Evolutionary conservation across 53 echinoderm and acorn worm species (phyloP).

Genomic region (Henricia sp.): DNA sequence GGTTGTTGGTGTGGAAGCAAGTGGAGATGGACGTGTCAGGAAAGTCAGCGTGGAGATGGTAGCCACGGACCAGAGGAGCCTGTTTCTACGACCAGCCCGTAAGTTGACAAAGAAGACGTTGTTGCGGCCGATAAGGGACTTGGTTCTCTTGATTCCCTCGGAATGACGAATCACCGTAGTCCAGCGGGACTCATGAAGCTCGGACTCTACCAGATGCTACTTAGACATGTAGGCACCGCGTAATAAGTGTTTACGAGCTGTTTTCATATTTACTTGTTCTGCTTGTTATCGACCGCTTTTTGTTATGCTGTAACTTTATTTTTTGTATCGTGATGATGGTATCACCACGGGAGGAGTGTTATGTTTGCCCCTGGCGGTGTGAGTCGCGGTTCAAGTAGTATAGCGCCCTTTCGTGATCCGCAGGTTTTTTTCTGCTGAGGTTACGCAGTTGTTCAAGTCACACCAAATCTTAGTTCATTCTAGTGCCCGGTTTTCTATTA

Average conservation of each 20-base stretch:
- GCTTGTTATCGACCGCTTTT: background rate
- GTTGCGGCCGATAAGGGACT: constrained; percentile 64
- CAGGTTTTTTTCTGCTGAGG: background rate
- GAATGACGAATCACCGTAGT: constrained; percentile 4
- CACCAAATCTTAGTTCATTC: background rate
- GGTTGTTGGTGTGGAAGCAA: constrained; percentile 31
- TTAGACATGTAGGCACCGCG: background rate
- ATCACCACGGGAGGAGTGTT: constrained; percentile 46
- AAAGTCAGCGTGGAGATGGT: constrained; percentile 58
- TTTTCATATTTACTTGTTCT: too few relatives aligned
- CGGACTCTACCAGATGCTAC: too few relatives aligned
- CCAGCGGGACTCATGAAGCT: background rate
- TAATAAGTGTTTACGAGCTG: constrained; percentile 7
- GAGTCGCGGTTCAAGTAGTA: background rate
- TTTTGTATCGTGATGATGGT: constrained; percentile 24
- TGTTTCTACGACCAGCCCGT: constrained; percentile 30
- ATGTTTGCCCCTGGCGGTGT: background rate
- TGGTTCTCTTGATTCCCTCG: constrained; percentile 60
- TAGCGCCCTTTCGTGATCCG: background rate
- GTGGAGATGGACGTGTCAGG: constrained; percentile 53
- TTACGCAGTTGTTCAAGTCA: too few relatives aligned
- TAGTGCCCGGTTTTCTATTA: background rate
- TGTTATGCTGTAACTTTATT: constrained; percentile 23
- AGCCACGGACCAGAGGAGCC: constrained; percentile 16
- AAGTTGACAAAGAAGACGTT: constrained; percentile 63